Percentiles rank a stretch among this genome's conserved stretches.
Evolutionary conservation across 92 coral and sea anemone genomes (phyloP).

Genomic region (Meandrina meandrites): DNA sequence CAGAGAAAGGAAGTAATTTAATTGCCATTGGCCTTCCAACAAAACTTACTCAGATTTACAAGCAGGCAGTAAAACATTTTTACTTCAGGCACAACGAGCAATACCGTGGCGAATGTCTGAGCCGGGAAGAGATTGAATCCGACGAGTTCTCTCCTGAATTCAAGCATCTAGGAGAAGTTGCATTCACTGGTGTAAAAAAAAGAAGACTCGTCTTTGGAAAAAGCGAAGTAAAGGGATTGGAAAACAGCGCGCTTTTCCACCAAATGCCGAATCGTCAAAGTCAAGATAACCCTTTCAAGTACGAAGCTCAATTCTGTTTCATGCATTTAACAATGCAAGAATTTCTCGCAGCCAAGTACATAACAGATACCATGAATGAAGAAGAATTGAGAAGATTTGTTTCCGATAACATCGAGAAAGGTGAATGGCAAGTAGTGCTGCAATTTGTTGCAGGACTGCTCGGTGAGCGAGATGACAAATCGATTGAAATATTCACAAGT

Average conservation of each 20-base stretch:
- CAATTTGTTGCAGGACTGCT: conserved; percentile 62
- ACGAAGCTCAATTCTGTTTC: conserved; percentile 39
- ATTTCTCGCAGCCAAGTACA: conserved; percentile 46
- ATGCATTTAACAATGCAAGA: conserved; percentile 56
- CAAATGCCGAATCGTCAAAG: conserved; percentile 8
- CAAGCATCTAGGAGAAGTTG: conserved; percentile 31
- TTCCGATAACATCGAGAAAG: conserved; percentile 6
- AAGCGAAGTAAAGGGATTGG: background rate
- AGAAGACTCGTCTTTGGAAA: conserved; percentile 35
- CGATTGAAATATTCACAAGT: background rate
- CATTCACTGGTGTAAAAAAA: conserved; percentile 33
- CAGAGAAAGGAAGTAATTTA: background rate
- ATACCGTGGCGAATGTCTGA: background rate
- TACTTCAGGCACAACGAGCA: conserved; percentile 23
- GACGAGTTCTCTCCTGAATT: background rate
- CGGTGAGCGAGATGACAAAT: background rate
- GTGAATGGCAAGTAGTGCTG: conserved; percentile 47
- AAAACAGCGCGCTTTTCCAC: conserved; percentile 26
- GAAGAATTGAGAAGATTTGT: background rate
- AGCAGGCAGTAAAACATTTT: conserved; percentile 9
- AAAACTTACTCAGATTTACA: conserved; percentile 47
- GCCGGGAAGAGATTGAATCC: background rate
- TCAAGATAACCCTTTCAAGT: background rate
- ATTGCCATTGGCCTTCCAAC: conserved; percentile 4
- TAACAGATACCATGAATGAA: background rate